Evolutionary conservation across 2,888 invertebrate genomes (phyloP), one percentile per base, ranked within the genome.

Genomic region (Hydroisotoma schaefferi): DNA sequence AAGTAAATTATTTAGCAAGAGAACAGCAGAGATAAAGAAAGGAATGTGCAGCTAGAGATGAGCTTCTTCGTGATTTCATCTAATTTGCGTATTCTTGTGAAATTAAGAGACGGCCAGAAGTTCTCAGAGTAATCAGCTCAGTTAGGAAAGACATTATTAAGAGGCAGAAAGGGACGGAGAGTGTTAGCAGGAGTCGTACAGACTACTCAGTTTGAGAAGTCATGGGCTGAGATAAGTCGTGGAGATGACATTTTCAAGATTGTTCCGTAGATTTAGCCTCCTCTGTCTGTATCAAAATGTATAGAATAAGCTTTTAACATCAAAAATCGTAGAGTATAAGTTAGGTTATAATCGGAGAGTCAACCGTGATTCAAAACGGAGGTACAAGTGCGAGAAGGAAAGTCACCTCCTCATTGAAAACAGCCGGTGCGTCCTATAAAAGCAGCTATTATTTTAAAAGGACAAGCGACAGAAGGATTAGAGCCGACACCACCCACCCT

Each of bases 371-470:
- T 40, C 20, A 40, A 40, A 15, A 40, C 40, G 40, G 40, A 40
- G 40, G 40, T 40, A 40, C n/a, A 33, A 33, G 15, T 33, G 23
- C 15, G 20, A 12, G 15, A 4, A 25, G 26, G 28, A 40, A n/a
- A 57, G 49, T 49, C 57, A 22, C 49, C 57, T 59, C 40, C 48
- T 56, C 52, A 55, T 59, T 49, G 55, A 51, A 51, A 55, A 29
- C 55, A 59, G 56, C 56, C 56, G 55, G 56, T 59, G 59, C 40
- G n/a, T n/a, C n/a, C n/a, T n/a, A n/a, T n/a, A n/a, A n/a, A n/a
- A n/a, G n/a, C n/a, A n/a, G n/a, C n/a, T n/a, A n/a, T n/a, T n/a
- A n/a, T n/a, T n/a, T n/a, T n/a, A n/a, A n/a, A n/a, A n/a, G n/a
- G n/a, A n/a, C n/a, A n/a, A n/a, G n/a, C n/a, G n/a, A n/a, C n/a